These are phyloP conservation scores for Halesus radiatus DNA, from an alignment of 1,140 invertebrate genomes.

Conservation along the genomic window DNA sequence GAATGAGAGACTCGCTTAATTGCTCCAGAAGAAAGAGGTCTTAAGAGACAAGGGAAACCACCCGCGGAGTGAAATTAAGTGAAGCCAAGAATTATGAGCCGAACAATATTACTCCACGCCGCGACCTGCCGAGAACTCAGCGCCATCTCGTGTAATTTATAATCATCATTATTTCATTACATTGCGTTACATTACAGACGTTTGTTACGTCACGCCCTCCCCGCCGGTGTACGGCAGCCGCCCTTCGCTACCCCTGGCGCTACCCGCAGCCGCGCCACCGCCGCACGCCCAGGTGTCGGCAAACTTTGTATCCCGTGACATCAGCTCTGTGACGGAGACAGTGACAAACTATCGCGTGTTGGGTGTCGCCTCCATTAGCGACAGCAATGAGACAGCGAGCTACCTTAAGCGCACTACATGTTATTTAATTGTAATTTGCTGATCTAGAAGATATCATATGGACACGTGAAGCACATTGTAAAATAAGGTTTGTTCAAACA, in stretches of 20 bases:
- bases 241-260: too few relatives aligned
- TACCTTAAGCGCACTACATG: not conserved
- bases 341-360: conserved; percentile 46
- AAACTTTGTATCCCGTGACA: conserved; percentile 44
- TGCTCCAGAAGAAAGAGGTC: conserved; percentile 48
- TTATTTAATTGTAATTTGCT: too few relatives aligned
- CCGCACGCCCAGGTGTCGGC: conserved; percentile 29
- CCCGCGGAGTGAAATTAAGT: conserved; percentile 56
- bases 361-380: not conserved
- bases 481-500: too few relatives aligned
- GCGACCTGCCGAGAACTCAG: conserved; percentile 48
- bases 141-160: conserved; percentile 56
- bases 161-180: conserved; percentile 59
- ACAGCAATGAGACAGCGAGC: not conserved
- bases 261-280: too few relatives aligned
- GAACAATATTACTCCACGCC: conserved; percentile 58
- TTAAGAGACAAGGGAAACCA: conserved; percentile 42
- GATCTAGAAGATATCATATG: too few relatives aligned
- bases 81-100: conserved; percentile 58
- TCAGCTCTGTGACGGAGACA: conserved; percentile 37
- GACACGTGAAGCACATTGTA: too few relatives aligned
- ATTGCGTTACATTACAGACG: conserved; percentile 51
- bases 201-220: conserved; percentile 40
- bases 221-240: too few relatives aligned
- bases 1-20: conserved; percentile 47